A percentile compares a stretch with the other conserved stretches of the same genome.
Evolutionary conservation across 2,888 invertebrate genomes (phyloP).

Genomic region (Camptogramma bilineatum): DNA sequence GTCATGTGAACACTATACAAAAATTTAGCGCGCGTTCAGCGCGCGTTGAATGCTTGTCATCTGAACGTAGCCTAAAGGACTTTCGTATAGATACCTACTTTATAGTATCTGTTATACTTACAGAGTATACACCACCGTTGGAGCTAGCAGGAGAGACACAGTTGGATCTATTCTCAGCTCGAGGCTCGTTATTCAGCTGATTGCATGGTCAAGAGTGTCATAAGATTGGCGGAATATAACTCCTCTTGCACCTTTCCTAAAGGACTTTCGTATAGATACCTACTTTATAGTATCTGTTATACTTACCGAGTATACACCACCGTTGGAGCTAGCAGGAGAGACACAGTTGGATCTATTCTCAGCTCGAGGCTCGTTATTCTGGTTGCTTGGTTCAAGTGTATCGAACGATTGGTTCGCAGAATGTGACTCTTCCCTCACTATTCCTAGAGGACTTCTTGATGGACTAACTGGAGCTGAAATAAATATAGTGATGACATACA

Average conservation of each 20-base stretch:
- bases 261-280: conserved; percentile 60
- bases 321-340: conserved; percentile 96
- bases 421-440: conserved; percentile 86
- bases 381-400: conserved; percentile 74
- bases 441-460: conserved; percentile 81
- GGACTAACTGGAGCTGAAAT: conserved; percentile 79
- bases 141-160: conserved; percentile 94
- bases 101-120: conserved; percentile 72
- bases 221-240: conserved; percentile 73
- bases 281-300: not conserved
- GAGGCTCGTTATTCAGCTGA: too few relatives aligned
- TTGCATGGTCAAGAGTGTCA: conserved; percentile 79
- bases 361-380: conserved; percentile 61
- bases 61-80: too few relatives aligned
- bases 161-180: conserved; percentile 43
- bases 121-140: conserved; percentile 95
- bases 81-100: conserved; percentile 55
- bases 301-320: conserved; percentile 94
- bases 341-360: conserved; percentile 88
- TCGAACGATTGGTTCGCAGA: conserved; percentile 70
- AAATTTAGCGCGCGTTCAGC: too few relatives aligned
- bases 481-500: too few relatives aligned
- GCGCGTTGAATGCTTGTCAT: too few relatives aligned
- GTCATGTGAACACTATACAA: too few relatives aligned
- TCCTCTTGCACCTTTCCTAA: conserved; percentile 87